These are phyloP conservation scores for Labeo rohita DNA, from an alignment of 2,113 vertebrate genomes.

Conservation along the genomic window DNA sequence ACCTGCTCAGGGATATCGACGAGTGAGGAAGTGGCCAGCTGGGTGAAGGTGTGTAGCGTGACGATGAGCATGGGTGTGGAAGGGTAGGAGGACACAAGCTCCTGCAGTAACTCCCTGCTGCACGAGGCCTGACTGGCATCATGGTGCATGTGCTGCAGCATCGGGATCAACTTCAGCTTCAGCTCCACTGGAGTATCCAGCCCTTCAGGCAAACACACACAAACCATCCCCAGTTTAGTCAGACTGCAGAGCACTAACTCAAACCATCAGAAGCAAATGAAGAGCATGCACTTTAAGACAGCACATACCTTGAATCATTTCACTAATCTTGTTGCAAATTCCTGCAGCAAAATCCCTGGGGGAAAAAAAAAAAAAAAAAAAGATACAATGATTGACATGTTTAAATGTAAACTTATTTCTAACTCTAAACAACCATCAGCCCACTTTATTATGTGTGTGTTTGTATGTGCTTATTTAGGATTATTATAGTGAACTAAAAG, in stretches of 20 bases:
- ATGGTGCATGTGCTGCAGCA: slow-evolving; percentile 98
- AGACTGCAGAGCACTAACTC: background rate
- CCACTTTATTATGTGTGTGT: too few relatives aligned
- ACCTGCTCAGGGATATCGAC: slow-evolving; percentile 98
- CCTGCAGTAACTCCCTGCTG: slow-evolving; percentile 90
- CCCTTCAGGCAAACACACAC: slow-evolving; percentile 70
- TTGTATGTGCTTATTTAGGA: too few relatives aligned
- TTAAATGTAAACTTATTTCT: background rate
- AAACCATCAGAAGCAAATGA: background rate
- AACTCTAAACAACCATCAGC: too few relatives aligned
- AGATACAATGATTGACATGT: background rate
- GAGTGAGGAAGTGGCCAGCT: slow-evolving; percentile 92
- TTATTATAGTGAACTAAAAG: too few relatives aligned
- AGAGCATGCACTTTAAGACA: background rate
- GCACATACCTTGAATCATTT: slow-evolving; percentile 97
- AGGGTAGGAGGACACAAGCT: slow-evolving; percentile 91
- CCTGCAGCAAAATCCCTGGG: slow-evolving; percentile 95
- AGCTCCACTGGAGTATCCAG: slow-evolving; percentile 94
- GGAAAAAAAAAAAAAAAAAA: background rate
- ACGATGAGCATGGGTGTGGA: slow-evolving; percentile 96
- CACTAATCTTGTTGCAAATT: slow-evolving; percentile 99
- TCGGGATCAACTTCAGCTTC: slow-evolving; percentile 96
- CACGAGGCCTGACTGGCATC: slow-evolving; percentile 91
- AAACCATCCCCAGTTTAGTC: background rate
- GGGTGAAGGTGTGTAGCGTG: slow-evolving; percentile 94